Evolutionary conservation across 2,113 vertebrate genomes (phyloP), one percentile per base, ranked within the genome.

Genomic region (Ammodytes marinus): DNA sequence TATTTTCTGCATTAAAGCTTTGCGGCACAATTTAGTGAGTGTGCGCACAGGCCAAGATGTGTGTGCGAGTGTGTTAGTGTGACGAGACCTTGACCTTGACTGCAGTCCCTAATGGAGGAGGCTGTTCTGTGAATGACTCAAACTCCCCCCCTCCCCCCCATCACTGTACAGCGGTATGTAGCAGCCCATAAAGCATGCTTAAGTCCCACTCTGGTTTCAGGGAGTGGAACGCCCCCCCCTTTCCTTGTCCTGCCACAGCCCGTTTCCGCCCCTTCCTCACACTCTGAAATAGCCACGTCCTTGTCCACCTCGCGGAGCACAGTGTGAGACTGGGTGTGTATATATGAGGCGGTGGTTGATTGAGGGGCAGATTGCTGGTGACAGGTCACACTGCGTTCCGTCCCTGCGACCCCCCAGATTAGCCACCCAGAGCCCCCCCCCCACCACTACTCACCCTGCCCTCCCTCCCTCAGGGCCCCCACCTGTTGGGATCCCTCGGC

Each of bases 401-500:
- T 91, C 95, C 95, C 84, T 90, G 92, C 80, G 82, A 79, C 94
- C 89, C 89, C 69, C 90, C 91, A 95, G 93, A 94, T 95, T 96
- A 96, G 95, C 95, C 90, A 91, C 95, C 86, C 73, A 43, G 92
- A 95, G 95, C 93, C 94, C 94, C 94, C 95, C 82, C 94, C 94
- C 94, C 95, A 82, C 94, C 88, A 27, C 27, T 27, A 27, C 43
- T 5, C 14, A 89, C 76, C 64, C 91, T 93, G 95, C 95, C 95
- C 92, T 93, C 88, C 57, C 60, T 49, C 82, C 63, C 64, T 69
- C 43, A 55, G 72, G 65, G 82, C 93, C 87, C 81, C 95, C 96
- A 98, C 96, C 97, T 99, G 97, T 98, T 97, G 84, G 93, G 91
- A 96, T 96, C 94, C 60, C 96, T 97, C 95, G 96, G 90, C 87